These are phyloP conservation scores for Boulengeromyrus knoepffleri DNA, from an alignment of 2,113 vertebrate species.

Conservation along the genomic window DNA sequence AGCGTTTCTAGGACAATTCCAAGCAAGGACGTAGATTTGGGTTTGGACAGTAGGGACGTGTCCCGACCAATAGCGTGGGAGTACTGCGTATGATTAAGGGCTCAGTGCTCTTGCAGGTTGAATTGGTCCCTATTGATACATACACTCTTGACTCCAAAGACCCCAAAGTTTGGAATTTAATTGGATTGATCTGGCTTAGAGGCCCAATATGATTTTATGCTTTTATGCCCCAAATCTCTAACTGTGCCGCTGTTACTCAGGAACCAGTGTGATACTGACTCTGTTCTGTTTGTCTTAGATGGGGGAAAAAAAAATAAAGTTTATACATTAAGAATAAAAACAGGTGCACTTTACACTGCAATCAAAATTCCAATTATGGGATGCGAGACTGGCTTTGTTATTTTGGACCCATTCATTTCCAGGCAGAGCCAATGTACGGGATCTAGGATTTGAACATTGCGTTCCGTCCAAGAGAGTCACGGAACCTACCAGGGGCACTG, in stretches of 20 bases:
- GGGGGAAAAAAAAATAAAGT: not conserved
- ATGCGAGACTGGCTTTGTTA: not conserved
- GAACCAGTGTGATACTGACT: not conserved
- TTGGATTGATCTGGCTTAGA: not conserved
- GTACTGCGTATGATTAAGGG: not conserved
- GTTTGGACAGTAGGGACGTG: not conserved
- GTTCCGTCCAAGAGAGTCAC: not conserved
- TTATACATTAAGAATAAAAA: not conserved
- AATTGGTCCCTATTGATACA: not conserved
- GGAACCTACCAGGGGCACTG: not conserved
- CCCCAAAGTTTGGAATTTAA: not conserved
- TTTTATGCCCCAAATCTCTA: not conserved
- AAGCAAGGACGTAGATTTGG: not conserved
- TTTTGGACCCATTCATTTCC: not conserved
- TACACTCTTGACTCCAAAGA: not conserved
- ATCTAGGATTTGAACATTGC: conserved; percentile 4
- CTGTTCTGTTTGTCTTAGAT: not conserved
- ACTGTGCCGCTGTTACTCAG: not conserved
- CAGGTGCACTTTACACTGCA: not conserved
- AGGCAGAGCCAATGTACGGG: not conserved
- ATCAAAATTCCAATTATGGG: not conserved
- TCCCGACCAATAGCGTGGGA: not conserved
- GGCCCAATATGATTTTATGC: not conserved
- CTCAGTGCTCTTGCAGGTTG: not conserved
- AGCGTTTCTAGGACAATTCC: not conserved